Evolutionary conservation across 2,113 vertebrate genomes (phyloP).

Genomic region (Bucco capensis): DNA sequence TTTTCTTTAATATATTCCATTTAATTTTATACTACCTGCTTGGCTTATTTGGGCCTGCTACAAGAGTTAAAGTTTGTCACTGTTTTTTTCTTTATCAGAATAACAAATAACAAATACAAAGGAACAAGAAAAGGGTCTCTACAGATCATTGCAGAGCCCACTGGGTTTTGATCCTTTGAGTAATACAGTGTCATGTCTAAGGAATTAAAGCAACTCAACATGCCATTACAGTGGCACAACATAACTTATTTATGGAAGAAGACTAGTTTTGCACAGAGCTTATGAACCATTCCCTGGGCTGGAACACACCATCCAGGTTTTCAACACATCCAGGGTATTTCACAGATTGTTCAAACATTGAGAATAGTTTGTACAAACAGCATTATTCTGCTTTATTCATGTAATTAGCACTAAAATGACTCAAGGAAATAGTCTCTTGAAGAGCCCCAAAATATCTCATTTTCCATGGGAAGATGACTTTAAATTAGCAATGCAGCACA

Average conservation of each 20-base stretch:
- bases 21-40: not conserved
- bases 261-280: not conserved
- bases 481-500: not conserved
- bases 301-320: not conserved
- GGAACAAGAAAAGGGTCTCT: not conserved
- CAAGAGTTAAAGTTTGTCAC: not conserved
- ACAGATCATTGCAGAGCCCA: not conserved
- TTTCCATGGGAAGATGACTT: not conserved
- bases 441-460: not conserved
- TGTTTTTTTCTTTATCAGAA: not conserved
- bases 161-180: not conserved
- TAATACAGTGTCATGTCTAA: not conserved
- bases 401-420: not conserved
- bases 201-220: not conserved
- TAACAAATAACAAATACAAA: not conserved
- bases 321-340: not conserved
- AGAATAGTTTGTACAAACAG: not conserved
- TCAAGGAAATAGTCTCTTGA: not conserved
- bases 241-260: not conserved
- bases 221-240: not conserved
- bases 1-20: not conserved
- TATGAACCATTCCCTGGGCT: not conserved
- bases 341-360: not conserved
- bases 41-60: not conserved
- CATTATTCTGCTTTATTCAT: not conserved